Conservation (phyloP, 2,113 vertebrate genomes). For the Atractosteus spatula region DNA sequence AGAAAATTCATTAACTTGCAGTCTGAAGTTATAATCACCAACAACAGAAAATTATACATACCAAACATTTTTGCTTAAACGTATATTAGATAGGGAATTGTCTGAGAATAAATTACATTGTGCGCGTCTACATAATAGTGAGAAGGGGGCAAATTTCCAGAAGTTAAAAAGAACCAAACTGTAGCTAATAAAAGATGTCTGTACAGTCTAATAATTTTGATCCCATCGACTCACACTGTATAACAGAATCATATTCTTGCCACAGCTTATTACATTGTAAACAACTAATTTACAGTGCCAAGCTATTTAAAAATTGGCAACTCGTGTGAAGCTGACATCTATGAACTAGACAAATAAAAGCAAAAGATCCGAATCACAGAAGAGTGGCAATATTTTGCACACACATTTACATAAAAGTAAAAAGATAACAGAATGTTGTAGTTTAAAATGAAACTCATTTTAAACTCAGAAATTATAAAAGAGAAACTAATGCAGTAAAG, state of each 20-base stretch:
- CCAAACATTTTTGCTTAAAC: not conserved
- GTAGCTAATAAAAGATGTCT: conserved; percentile 61
- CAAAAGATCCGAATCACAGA: too few species aligned
- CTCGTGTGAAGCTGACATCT: conserved; percentile 8
- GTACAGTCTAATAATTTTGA: conserved; percentile 58
- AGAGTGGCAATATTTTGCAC: too few species aligned
- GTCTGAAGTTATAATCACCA: not conserved
- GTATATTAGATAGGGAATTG: too few species aligned
- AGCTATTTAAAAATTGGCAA: conserved; percentile 18
- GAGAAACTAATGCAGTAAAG: too few species aligned
- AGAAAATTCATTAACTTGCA: too few species aligned
- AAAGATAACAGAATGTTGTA: too few species aligned
- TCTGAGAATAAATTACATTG: too few species aligned
- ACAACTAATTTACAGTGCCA: conserved; percentile 5
- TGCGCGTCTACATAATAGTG: too few species aligned
- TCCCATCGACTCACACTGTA: conserved; percentile 30
- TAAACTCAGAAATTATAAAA: too few species aligned
- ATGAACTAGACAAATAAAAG: too few species aligned
- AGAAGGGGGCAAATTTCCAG: conserved; percentile 41
- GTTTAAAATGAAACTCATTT: too few species aligned
- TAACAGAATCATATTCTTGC: conserved; percentile 5
- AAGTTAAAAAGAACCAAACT: conserved; percentile 38
- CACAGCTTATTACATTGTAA: conserved; percentile 9
- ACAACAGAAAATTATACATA: not conserved
- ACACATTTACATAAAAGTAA: too few species aligned